Evolutionary conservation across 2,797 vertebrate species (phyloP).

Genomic region (Oryzias dopingdopingensis): DNA sequence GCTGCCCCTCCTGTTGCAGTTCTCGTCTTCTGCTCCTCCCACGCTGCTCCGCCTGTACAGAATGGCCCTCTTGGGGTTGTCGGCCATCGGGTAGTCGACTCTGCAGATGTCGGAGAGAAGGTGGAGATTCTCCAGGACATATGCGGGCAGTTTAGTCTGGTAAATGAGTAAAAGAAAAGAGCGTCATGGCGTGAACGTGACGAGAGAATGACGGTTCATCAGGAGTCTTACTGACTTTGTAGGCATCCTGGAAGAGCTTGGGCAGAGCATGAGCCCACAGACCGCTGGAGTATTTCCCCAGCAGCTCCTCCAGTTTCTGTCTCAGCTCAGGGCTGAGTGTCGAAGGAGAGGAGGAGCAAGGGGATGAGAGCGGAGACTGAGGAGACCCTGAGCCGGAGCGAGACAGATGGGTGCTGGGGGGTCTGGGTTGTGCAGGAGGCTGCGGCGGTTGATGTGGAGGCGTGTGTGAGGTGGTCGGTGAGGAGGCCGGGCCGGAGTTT

Average conservation of each 20-base stretch:
- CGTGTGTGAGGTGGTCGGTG: slow-evolving; percentile 20
- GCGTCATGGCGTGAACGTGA: neutral
- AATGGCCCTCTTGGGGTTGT: slow-evolving; percentile 90
- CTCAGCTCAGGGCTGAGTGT: slow-evolving; percentile 77
- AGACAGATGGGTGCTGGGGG: slow-evolving; percentile 29
- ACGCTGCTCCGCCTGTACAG: slow-evolving; percentile 82
- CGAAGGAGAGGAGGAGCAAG: slow-evolving; percentile 51
- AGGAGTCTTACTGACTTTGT: slow-evolving; percentile 67
- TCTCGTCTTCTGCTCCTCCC: slow-evolving; percentile 66
- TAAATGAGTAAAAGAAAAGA: slow-evolving; percentile 23
- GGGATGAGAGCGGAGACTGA: slow-evolving; percentile 42
- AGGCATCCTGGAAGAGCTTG: slow-evolving; percentile 89
- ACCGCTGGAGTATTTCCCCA: slow-evolving; percentile 88
- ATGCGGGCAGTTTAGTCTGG: slow-evolving; percentile 84
- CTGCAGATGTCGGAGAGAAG: slow-evolving; percentile 87
- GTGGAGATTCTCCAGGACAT: slow-evolving; percentile 84
- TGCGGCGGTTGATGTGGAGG: slow-evolving; percentile 29
- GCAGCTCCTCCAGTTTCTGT: slow-evolving; percentile 84
- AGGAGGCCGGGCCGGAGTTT: slow-evolving; percentile 17
- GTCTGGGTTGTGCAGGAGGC: slow-evolving; percentile 41
- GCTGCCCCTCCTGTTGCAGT: slow-evolving; percentile 62
- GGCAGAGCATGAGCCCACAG: slow-evolving; percentile 94
- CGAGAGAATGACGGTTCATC: neutral
- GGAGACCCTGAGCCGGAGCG: slow-evolving; percentile 42
- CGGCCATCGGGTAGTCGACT: slow-evolving; percentile 86